Evolutionary conservation across 23 tunicate genomes (phyloP).

Genomic region (Oikopleura dioica): DNA sequence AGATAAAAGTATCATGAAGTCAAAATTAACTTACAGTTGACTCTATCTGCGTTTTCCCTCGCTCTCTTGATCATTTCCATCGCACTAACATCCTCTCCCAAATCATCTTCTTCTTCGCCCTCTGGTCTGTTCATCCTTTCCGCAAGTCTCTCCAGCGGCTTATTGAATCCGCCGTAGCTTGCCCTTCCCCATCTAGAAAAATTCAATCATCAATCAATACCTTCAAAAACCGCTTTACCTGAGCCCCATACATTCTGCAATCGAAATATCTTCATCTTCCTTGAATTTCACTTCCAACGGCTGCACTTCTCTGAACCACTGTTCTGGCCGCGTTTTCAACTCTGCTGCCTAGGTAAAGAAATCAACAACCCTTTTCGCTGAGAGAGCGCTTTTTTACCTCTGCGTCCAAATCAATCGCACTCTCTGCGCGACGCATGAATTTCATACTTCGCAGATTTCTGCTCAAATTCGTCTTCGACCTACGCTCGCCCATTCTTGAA

Average conservation of each 20-base stretch:
- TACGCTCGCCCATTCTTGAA: too few species aligned
- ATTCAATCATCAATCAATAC: too few species aligned
- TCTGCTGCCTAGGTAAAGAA: neutral
- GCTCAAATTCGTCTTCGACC: neutral
- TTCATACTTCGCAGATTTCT: neutral
- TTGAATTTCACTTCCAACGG: neutral
- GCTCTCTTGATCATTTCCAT: neutral
- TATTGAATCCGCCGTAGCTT: neutral
- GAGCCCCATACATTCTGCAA: neutral
- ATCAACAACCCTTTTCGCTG: too few species aligned
- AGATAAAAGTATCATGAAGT: too few species aligned
- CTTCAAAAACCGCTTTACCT: neutral
- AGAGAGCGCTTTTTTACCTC: too few species aligned
- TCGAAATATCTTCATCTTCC: neutral
- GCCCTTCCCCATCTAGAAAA: neutral
- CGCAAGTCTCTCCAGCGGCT: neutral
- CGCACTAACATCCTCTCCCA: neutral
- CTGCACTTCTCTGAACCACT: neutral
- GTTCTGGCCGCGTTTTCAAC: neutral
- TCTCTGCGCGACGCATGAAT: neutral
- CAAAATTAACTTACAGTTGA: too few species aligned
- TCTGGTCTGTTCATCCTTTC: neutral
- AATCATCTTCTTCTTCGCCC: neutral
- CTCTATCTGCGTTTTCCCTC: too few species aligned
- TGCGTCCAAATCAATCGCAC: neutral